Percentiles rank a stretch among this genome's conserved stretches.
phyloP scores from a whole-genome alignment of 2,888 invertebrate species.

The Stratiomys singularior region DNA sequence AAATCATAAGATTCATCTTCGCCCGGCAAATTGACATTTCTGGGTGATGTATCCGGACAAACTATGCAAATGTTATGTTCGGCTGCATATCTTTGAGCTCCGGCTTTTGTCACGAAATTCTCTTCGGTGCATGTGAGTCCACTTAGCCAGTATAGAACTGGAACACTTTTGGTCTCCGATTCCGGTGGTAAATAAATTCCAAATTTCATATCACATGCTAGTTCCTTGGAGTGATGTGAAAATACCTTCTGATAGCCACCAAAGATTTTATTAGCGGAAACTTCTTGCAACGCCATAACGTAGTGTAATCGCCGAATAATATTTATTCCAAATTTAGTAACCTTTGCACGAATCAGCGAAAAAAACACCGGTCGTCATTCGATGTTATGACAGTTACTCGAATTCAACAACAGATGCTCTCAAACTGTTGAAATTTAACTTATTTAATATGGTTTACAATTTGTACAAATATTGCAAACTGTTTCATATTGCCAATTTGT shows the following conservation, averaged over 20 bases:
- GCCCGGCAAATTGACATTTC: constrained; percentile 87
- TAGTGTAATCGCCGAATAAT: neutral
- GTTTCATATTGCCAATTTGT: too few species aligned
- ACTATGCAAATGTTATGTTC: constrained; percentile 87
- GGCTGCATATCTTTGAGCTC: constrained; percentile 91
- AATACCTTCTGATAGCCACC: constrained; percentile 85
- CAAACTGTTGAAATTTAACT: too few species aligned
- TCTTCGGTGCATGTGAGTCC: constrained; percentile 94
- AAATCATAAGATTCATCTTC: constrained; percentile 95
- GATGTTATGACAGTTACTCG: constrained; percentile 20
- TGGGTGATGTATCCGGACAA: constrained; percentile 95
- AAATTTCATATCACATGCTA: constrained; percentile 93
- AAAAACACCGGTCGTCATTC: constrained; percentile 30
- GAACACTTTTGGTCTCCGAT: constrained; percentile 68
- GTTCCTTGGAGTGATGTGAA: constrained; percentile 66
- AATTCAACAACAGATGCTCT: neutral
- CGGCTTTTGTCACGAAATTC: constrained; percentile 95
- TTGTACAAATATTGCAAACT: too few species aligned
- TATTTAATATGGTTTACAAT: too few species aligned
- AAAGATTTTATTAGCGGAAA: constrained; percentile 79
- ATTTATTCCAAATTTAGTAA: constrained; percentile 23
- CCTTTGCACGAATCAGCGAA: constrained; percentile 12
- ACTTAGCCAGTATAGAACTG: constrained; percentile 91
- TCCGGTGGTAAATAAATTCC: constrained; percentile 89
- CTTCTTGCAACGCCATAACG: constrained; percentile 66